Conservation (phyloP, 1,140 invertebrate species). For the Anastatus disparis region DNA sequence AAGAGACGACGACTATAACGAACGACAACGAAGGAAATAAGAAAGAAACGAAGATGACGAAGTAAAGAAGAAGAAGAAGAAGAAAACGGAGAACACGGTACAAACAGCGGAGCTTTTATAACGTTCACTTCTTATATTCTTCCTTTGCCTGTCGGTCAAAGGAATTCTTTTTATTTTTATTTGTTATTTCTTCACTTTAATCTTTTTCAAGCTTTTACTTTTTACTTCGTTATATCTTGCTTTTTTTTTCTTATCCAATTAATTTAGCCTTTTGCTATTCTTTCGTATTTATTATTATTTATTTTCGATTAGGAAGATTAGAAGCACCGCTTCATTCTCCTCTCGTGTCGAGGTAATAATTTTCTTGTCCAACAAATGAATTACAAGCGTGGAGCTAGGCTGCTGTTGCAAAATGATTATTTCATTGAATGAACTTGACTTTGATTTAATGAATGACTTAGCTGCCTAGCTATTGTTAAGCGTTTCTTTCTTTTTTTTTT, state of each 20-base stretch:
- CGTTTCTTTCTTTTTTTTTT: too few relatives aligned
- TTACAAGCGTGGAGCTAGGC: too few relatives aligned
- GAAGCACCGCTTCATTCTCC: too few relatives aligned
- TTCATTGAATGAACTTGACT: too few relatives aligned
- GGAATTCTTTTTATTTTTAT: neutral
- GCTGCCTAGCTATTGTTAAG: too few relatives aligned
- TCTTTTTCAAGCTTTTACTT: constrained; percentile 10
- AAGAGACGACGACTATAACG: constrained; percentile 5
- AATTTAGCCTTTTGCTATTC: constrained; percentile 33
- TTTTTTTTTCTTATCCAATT: constrained; percentile 29
- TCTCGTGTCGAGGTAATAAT: constrained; percentile 2
- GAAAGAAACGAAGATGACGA: too few relatives aligned
- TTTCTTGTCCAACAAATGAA: neutral
- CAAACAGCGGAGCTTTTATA: too few relatives aligned
- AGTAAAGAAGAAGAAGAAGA: too few relatives aligned
- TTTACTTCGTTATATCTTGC: constrained; percentile 14
- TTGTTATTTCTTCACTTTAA: neutral
- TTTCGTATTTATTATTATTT: constrained; percentile 11
- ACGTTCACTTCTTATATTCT: too few relatives aligned
- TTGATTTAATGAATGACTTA: too few relatives aligned
- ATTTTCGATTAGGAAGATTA: constrained; percentile 15
- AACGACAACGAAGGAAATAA: neutral
- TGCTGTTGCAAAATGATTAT: too few relatives aligned
- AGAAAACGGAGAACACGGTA: constrained; percentile 3
- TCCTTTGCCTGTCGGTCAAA: too few relatives aligned